Evolutionary conservation across 2,888 invertebrate genomes (phyloP), one percentile per base, ranked within the genome.

Genomic region (Flexamia atlantica): DNA sequence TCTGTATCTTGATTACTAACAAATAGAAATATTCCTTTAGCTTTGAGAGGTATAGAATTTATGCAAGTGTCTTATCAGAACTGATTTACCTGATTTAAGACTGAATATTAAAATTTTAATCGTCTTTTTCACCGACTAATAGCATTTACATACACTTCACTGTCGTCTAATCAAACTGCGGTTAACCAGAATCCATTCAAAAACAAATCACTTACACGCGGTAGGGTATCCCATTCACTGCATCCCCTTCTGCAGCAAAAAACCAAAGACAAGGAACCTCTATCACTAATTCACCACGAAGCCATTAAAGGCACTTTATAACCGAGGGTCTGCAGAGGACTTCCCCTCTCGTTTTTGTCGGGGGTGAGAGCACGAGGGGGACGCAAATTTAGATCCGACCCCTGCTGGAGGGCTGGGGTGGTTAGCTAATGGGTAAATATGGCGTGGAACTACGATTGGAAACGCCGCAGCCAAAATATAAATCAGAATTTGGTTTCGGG

Each of bases 371-470:
- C 20, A 23, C 10, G 28, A 9, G 2, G 50, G 50, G 14, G 76
- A 28, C 32, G 46, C 32, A 30, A 79, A 57, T 79, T 79, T 32
- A 32, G 36, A 79, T 79, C 25, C 79, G 57, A 79, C 50, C 79
- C 79, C 57, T 1, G 57, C 53, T 25, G 53, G 57, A 53, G 57
- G 57, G 76, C 42, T 32, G 76, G 79, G 76, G 79, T n/a, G 79
- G 79, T 79, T 79, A 57, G 79, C 79, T 79, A 79, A 79, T 79
- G 79, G 79, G 79, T 79, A 79, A 79, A 79, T 79, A 79, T 79
- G 79, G 79, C 79, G 79, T 76, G 79, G 79, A 50, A 50, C 32
- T 79, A 36, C 46, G 79, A 79, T 79, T 79, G 79, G 79, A 36
- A 79, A 57, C 36, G 32, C 32, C 32, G 79, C 79, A 57, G 79